Evolutionary conservation across 2,113 vertebrate genomes (phyloP).

Genomic region (Phyllostomus discolor): DNA sequence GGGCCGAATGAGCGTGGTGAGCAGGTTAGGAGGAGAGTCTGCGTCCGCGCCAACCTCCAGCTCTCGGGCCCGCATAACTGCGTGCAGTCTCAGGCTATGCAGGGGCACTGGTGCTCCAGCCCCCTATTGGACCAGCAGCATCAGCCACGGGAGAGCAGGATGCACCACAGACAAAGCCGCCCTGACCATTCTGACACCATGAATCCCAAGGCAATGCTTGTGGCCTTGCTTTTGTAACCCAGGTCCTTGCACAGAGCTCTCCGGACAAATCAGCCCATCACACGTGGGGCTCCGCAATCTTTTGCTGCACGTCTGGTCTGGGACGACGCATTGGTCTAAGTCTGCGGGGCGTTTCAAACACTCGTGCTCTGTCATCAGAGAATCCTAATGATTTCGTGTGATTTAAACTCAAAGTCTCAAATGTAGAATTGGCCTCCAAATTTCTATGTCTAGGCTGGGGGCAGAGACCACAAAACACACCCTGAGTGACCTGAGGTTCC

Average conservation of each 20-base stretch:
- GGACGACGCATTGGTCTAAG: neutral
- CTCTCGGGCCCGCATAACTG: too few relatives aligned
- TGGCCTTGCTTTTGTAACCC: neutral
- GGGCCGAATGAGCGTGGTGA: neutral
- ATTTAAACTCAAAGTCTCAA: neutral
- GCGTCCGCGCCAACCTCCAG: fast-evolving
- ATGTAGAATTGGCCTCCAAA: neutral
- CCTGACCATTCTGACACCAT: neutral
- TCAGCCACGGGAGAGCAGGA: neutral
- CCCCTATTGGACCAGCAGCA: neutral
- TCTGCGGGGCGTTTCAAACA: neutral
- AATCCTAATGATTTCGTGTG: neutral
- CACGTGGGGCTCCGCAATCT: neutral
- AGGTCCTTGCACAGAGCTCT: neutral
- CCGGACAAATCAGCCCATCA: neutral
- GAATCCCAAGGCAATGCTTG: neutral
- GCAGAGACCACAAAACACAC: neutral
- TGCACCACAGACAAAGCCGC: neutral
- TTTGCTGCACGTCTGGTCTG: neutral
- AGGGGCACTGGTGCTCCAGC: neutral
- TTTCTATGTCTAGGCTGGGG: neutral
- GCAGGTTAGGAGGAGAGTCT: neutral
- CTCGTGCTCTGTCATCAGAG: neutral
- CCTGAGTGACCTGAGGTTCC: neutral
- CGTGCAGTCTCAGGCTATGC: neutral